Percentiles rank a stretch among this genome's conserved stretches.
phyloP scores from a whole-genome alignment of 92 coral and sea anemone species.

The Umimayanthus kanabou region DNA sequence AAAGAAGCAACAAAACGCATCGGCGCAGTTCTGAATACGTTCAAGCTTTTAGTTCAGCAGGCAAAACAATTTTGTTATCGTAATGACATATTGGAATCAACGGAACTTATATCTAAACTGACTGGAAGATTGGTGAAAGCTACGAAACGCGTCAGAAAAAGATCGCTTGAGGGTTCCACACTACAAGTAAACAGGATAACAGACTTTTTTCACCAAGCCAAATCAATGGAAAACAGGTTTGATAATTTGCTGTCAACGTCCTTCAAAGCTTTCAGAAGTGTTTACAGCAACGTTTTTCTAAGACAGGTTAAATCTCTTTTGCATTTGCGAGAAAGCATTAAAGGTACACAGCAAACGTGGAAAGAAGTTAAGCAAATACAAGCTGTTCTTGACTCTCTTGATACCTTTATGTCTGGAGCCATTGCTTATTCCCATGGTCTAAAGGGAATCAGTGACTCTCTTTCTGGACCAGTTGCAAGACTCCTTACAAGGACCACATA shows the following conservation, averaged over 20 bases:
- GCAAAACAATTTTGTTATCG: conserved; percentile 20
- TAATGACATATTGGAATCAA: conserved; percentile 13
- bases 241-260: conserved; percentile 50
- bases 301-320: conserved; percentile 46
- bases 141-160: not conserved
- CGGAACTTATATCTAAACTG: not conserved
- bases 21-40: conserved; percentile 8
- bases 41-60: conserved; percentile 24
- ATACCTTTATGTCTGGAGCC: conserved; percentile 41
- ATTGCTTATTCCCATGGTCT: conserved; percentile 54
- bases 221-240: conserved; percentile 35
- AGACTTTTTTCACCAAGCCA: conserved; percentile 54
- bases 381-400: conserved; percentile 55
- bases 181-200: conserved; percentile 7
- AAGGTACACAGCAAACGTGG: conserved; percentile 54
- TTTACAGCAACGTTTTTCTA: conserved; percentile 37
- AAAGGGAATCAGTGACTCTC: conserved; percentile 18
- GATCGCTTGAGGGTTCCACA: not conserved
- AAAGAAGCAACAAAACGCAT: conserved; percentile 38
- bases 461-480: conserved; percentile 46
- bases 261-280: conserved; percentile 58
- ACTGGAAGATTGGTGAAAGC: not conserved
- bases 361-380: conserved; percentile 49
- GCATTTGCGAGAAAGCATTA: conserved; percentile 51
- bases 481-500: conserved; percentile 52